Conservation (phyloP, 1,140 invertebrate genomes). For the Archivesica marissinica region DNA sequence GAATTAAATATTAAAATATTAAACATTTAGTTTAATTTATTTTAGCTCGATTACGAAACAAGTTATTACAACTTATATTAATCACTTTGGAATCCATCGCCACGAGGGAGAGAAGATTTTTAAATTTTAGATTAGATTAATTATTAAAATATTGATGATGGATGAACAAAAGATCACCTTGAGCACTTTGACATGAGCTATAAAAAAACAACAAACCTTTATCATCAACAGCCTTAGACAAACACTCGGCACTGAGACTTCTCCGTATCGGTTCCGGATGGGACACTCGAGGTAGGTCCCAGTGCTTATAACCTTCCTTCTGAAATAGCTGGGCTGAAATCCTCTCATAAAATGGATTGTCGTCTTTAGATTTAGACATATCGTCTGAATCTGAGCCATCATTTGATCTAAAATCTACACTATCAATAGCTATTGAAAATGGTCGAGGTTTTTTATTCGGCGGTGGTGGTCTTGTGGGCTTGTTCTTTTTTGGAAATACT, state of each 20-base stretch:
- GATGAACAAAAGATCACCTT: neutral
- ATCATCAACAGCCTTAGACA: conserved; percentile 60
- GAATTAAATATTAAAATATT: neutral
- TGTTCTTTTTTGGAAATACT: conserved; percentile 33
- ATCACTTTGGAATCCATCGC: no score
- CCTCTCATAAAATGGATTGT: conserved; percentile 41
- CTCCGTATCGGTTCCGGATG: conserved; percentile 60
- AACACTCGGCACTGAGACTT: conserved; percentile 69
- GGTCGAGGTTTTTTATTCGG: conserved; percentile 47
- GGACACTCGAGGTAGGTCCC: conserved; percentile 61
- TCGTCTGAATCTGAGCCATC: conserved; percentile 35
- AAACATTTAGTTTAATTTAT: neutral
- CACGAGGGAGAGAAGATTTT: neutral
- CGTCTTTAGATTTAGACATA: conserved; percentile 13
- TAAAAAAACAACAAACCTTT: conserved; percentile 16
- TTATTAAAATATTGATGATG: no score
- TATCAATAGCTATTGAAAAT: conserved; percentile 63
- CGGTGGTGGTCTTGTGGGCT: conserved; percentile 67
- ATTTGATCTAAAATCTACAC: conserved; percentile 45
- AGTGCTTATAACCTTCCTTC: conserved; percentile 63
- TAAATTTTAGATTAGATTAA: no score
- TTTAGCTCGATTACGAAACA: neutral
- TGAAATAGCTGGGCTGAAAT: conserved; percentile 35
- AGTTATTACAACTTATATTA: no score
- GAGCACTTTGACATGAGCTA: neutral